Evolutionary conservation across 2,113 vertebrate genomes (phyloP), one percentile per base, ranked within the genome.

Genomic region (Triplophysa dalaica): DNA sequence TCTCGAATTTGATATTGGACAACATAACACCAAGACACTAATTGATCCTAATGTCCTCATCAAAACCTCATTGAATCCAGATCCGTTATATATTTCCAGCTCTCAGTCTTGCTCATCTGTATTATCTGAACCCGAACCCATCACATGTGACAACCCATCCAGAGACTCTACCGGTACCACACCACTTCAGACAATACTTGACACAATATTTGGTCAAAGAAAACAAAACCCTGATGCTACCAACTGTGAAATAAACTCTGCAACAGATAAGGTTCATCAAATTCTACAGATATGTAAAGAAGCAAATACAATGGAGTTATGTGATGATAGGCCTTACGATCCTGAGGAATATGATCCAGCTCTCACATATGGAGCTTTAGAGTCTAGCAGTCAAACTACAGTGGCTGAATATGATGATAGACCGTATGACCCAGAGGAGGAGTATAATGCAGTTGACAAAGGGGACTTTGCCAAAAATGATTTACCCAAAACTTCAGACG

Each of bases 381-480:
- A 82, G 0, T 16, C 43, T 11, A 89, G 91, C 16, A 84, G 81
- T n/a, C 24, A 22, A 63, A 6, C 52, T 65, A 3, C 17, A 29
- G 9, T 21, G n/a, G 7, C 54, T 21, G 94, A 94, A 77, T 95
- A 92, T 43, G 89, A 96, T 48, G 96, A 98, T 81, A 91, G 97
- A 60, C 97, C 97, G 0, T 99, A 98, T 9, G 96, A 99, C 86
- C 97, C 98, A 3, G 96, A 99, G 78, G 97, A 99, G 41, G 97
- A 98, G 78, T 98, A 98, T 8, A 92, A 94, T 70, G 94, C 96
- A 0, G 93, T 93, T 80, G 89, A 88, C 69, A 91, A 89, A 77
- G 93, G 91, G 75, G 89, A 87, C 80, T 33, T 82, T 0, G 85
- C 69, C 65, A 70, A 63, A 33, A 79, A 84, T n/a, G 90, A 86